phyloP scores from a whole-genome alignment of 2,113 vertebrate genomes.

The Aix galericulata region DNA sequence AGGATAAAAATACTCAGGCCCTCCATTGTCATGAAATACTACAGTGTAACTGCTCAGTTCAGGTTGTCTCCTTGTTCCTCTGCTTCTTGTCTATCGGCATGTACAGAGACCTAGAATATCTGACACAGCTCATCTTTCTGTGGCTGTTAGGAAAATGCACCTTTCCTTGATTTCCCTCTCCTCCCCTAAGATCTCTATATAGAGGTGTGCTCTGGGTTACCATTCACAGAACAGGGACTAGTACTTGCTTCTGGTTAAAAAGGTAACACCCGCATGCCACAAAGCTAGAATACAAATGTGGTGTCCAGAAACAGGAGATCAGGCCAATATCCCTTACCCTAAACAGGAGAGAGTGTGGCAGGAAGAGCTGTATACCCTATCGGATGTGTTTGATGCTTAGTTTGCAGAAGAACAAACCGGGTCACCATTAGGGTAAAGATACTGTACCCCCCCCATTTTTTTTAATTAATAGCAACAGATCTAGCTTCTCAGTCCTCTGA shows the following conservation, averaged over 20 bases:
- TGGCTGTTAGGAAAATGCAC: background rate
- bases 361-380: fast-evolving
- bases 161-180: background rate
- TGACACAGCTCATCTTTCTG: background rate
- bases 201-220: background rate
- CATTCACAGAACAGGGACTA: background rate
- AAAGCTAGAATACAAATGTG: background rate
- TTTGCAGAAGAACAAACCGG: background rate
- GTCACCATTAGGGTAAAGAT: background rate
- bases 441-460: background rate
- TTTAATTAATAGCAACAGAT: background rate
- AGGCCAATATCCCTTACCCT: background rate
- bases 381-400: background rate
- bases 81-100: background rate
- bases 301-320: background rate
- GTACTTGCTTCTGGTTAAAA: background rate
- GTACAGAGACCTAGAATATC: background rate
- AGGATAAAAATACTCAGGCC: background rate
- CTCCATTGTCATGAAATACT: background rate
- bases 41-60: background rate
- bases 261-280: background rate
- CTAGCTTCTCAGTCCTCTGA: background rate
- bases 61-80: background rate
- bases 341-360: background rate
- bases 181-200: background rate